Evolutionary conservation across 2,797 vertebrate species (phyloP).

Genomic region (Danio kyathit): DNA sequence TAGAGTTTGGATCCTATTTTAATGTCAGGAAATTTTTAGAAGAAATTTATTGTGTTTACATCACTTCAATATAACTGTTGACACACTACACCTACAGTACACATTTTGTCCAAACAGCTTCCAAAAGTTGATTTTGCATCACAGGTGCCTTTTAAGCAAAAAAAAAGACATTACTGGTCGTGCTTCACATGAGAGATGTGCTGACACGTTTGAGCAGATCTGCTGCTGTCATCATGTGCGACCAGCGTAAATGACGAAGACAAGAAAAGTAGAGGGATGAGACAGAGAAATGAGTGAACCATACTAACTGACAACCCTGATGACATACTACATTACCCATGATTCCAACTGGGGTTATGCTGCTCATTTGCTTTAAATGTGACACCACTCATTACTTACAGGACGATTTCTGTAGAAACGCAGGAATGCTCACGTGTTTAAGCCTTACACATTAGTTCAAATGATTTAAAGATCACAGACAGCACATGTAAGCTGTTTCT

Average conservation of each 20-base stretch:
- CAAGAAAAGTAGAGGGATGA: neutral
- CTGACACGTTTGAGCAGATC: neutral
- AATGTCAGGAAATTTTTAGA: too few relatives aligned
- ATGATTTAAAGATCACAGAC: neutral
- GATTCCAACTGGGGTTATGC: neutral
- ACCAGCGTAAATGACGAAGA: neutral
- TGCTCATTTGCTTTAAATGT: conserved; percentile 20
- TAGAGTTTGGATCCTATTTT: too few relatives aligned
- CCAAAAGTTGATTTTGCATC: too few relatives aligned
- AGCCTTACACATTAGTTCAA: neutral
- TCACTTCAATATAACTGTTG: too few relatives aligned
- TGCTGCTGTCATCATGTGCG: conserved; percentile 4
- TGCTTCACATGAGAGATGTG: neutral
- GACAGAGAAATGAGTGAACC: conserved; percentile 12
- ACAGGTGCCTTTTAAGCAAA: too few relatives aligned
- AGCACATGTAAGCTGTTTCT: conserved; percentile 66
- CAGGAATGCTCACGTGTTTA: neutral
- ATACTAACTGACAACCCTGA: neutral
- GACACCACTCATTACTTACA: neutral
- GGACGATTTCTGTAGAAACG: neutral
- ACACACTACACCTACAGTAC: too few relatives aligned
- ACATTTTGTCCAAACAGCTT: too few relatives aligned
- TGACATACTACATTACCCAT: neutral
- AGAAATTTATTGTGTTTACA: too few relatives aligned
- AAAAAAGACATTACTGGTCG: neutral